A percentile compares a stretch with the other conserved stretches of the same genome.
Conservation (phyloP, 2,113 vertebrate genomes). For the Passer domesticus region DNA sequence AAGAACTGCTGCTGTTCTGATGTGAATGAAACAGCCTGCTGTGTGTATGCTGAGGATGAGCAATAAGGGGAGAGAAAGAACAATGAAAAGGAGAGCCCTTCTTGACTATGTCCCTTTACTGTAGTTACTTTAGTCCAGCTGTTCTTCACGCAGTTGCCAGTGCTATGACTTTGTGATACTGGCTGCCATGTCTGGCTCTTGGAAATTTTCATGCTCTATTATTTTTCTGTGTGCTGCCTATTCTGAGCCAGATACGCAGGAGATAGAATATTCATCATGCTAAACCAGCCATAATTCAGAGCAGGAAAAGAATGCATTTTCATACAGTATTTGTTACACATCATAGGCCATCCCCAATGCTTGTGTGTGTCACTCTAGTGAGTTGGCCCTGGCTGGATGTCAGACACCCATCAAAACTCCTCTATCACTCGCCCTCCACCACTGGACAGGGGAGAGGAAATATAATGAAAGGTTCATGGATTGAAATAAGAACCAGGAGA, state of each 20-base stretch:
- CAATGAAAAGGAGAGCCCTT: not conserved
- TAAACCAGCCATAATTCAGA: not conserved
- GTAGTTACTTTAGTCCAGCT: not conserved
- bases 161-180: not conserved
- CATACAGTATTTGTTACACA: not conserved
- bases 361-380: not conserved
- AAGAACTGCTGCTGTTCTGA: not conserved
- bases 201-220: not conserved
- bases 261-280: not conserved
- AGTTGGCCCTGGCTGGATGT: not conserved
- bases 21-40: not conserved
- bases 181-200: not conserved
- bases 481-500: not conserved
- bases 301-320: not conserved
- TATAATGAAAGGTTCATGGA: accelerated
- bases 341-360: not conserved
- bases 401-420: not conserved
- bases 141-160: not conserved
- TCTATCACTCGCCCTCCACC: not conserved
- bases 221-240: not conserved
- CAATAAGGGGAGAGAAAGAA: not conserved
- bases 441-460: not conserved
- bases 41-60: not conserved
- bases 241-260: not conserved
- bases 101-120: not conserved